phyloP scores from a whole-genome alignment of 2,113 vertebrate species.

The Passer montanus region DNA sequence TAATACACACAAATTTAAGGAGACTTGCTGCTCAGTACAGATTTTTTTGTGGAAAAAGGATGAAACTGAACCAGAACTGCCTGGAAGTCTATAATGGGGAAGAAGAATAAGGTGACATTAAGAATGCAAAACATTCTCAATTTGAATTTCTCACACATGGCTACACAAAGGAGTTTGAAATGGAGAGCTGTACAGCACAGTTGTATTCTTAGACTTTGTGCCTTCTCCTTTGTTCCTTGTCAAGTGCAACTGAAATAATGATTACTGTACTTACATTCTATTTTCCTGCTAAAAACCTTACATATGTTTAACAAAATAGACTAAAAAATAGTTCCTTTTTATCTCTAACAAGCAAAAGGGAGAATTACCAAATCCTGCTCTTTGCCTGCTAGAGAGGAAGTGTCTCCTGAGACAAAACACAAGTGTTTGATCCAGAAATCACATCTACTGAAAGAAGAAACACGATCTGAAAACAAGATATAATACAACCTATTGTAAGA shows the following conservation, averaged over 20 bases:
- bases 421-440: background rate
- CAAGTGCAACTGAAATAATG: background rate
- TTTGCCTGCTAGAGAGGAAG: background rate
- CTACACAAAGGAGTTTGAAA: constrained; percentile 12
- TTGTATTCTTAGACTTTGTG: background rate
- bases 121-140: background rate
- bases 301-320: background rate
- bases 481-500: background rate
- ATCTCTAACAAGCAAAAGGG: background rate
- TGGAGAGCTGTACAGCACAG: background rate
- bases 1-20: background rate
- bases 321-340: background rate
- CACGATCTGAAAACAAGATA: background rate
- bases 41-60: background rate
- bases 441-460: constrained; percentile 2
- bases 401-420: background rate
- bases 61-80: background rate
- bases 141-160: background rate
- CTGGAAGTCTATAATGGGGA: background rate
- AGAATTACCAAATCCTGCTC: background rate
- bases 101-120: background rate
- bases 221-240: background rate
- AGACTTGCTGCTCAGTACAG: background rate
- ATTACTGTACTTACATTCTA: background rate
- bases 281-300: background rate